Conservation (phyloP, 2,888 invertebrate genomes). For the Hofmannophila pseudospretella region DNA sequence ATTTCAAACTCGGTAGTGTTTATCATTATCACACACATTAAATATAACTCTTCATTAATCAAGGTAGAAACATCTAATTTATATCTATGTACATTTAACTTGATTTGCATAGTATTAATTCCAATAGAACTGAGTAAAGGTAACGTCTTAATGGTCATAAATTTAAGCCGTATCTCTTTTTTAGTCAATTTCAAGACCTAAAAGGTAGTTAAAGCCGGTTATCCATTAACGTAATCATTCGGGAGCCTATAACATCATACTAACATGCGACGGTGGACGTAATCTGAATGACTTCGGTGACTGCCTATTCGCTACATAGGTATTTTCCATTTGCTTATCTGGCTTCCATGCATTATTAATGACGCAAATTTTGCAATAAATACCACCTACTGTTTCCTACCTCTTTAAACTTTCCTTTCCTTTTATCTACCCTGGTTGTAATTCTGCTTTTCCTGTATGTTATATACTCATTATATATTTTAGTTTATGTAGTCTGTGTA, state of each 20-base stretch:
- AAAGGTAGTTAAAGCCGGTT: slow-evolving; percentile 61
- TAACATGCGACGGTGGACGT: slow-evolving; percentile 48
- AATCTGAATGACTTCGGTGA: neutral
- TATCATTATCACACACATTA: neutral
- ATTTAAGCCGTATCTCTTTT: slow-evolving; percentile 64
- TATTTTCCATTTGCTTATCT: slow-evolving; percentile 10
- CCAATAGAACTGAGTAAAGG: slow-evolving; percentile 30
- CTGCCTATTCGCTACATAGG: slow-evolving; percentile 6
- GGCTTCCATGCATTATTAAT: slow-evolving; percentile 4
- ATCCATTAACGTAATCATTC: slow-evolving; percentile 70
- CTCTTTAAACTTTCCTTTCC: too few relatives aligned
- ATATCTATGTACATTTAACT: neutral
- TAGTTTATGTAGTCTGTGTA: too few relatives aligned
- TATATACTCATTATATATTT: too few relatives aligned
- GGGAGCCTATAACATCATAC: slow-evolving; percentile 62
- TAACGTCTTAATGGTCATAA: slow-evolving; percentile 57
- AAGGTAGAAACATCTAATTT: neutral
- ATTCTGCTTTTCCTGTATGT: too few relatives aligned
- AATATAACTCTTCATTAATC: neutral
- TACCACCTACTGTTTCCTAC: too few relatives aligned
- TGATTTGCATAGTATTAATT: slow-evolving; percentile 45
- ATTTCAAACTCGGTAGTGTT: neutral
- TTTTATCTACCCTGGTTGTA: too few relatives aligned
- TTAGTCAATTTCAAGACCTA: slow-evolving; percentile 64
- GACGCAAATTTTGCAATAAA: too few relatives aligned